Evolutionary conservation across 2,113 vertebrate genomes (phyloP), one percentile per base, ranked within the genome.

Genomic region (Rattus rattus): DNA sequence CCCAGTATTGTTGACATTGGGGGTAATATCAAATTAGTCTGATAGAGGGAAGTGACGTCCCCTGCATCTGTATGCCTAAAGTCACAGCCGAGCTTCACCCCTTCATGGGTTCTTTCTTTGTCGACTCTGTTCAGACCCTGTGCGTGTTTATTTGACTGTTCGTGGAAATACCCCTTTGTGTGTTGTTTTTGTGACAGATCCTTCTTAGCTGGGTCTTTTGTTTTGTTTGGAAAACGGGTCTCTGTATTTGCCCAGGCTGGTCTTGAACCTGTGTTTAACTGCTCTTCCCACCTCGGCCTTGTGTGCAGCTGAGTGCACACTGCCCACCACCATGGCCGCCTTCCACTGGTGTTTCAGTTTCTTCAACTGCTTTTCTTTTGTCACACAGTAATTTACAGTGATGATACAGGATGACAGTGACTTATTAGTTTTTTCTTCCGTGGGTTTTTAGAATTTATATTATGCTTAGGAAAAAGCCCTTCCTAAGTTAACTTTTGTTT

Each of bases 71-170:
- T 39, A n/a, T 90, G 89, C 52, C 86, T 39, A 65, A 84, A 92
- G 52, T 91, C 43, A 69, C 54, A 63, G 24, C 63, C n/a, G 56
- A 52, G 14, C 49, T 26, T 47, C 36, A 72, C 10, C 30, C 87
- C 88, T 96, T 54, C 79, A 3, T 72, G 59, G 39, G 30, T 76
- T 85, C 69, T n/a, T 85, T 72, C 88, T 36, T 19, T 56, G 19
- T 92, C 72, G 81, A 77, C 43, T 92, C 56, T 94, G 10, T 88
- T 94, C 28, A 26, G 56, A 33, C 80, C 13, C 30, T 96, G 83
- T 63, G 39, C 36, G 17, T 83, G 2, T 61, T 80, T 80, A 69
- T 49, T 76, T 39, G 54, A 54, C 88, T 76, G 39, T 80, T 94
- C 56, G 52, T 73, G 81, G 87, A 90, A 19, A 59, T 49, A 59